phyloP scores from a whole-genome alignment of 2,888 invertebrate species.

The Ommatoiulus sabulosus region DNA sequence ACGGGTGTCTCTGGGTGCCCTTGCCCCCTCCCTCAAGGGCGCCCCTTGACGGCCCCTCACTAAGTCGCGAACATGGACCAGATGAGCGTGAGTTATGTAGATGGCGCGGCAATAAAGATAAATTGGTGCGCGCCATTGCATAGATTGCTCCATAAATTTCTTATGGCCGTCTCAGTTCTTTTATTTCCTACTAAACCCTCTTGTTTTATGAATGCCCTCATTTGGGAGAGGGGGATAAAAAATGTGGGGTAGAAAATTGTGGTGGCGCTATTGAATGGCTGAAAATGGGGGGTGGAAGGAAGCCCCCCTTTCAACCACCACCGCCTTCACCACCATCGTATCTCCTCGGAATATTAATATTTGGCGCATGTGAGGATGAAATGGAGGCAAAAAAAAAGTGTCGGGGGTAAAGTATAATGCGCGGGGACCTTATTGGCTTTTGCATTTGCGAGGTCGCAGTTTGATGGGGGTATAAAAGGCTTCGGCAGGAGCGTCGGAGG shows the following conservation, averaged over 20 bases:
- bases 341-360: conserved; percentile 6
- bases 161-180: conserved; percentile 47
- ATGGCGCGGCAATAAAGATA: conserved; percentile 56
- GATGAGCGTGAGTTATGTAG: conserved; percentile 55
- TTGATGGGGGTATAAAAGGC: conserved; percentile 34
- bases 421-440: conserved; percentile 6
- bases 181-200: conserved; percentile 44
- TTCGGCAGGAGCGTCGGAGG: neutral
- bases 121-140: conserved; percentile 55
- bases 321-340: neutral
- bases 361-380: neutral
- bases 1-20: neutral
- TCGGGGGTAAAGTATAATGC: neutral
- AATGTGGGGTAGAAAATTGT: neutral
- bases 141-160: conserved; percentile 56
- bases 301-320: neutral
- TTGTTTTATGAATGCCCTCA: conserved; percentile 43
- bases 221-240: conserved; percentile 26
- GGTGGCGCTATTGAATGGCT: conserved; percentile 1
- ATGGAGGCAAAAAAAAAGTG: neutral
- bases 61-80: conserved; percentile 38
- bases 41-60: conserved; percentile 37
- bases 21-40: neutral
- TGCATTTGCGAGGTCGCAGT: conserved; percentile 9
- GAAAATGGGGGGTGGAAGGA: neutral